Conservation (phyloP, 2,888 invertebrate genomes). For the Thymelicus acteon region DNA sequence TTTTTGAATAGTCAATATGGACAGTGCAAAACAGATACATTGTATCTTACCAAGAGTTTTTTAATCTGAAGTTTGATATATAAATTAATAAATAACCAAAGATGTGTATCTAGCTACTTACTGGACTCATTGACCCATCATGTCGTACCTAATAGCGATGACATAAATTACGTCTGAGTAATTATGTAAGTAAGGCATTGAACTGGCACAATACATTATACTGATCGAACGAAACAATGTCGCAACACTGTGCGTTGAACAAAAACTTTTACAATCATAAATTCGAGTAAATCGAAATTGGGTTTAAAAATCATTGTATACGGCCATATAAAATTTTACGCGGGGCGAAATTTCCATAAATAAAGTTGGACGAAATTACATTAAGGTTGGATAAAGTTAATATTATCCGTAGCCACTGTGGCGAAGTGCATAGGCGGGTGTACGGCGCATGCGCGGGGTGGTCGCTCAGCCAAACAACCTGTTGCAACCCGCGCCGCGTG, state of each 20-base stretch:
- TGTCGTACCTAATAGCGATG: not conserved
- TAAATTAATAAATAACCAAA: too few relatives aligned
- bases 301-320: conserved; percentile 28
- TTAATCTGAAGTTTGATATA: too few relatives aligned
- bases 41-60: too few relatives aligned
- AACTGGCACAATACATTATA: conserved; percentile 1
- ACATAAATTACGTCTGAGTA: not conserved
- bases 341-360: conserved; percentile 30
- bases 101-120: too few relatives aligned
- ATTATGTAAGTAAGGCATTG: not conserved
- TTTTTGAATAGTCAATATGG: too few relatives aligned
- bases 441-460: conserved; percentile 67
- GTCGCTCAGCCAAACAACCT: conserved; percentile 77
- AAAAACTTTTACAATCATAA: conserved; percentile 22
- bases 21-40: too few relatives aligned
- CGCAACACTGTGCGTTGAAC: not conserved
- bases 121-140: not conserved
- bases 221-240: conserved; percentile 26
- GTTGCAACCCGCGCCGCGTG: conserved; percentile 81
- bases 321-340: conserved; percentile 20
- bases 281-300: conserved; percentile 26
- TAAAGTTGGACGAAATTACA: conserved; percentile 34
- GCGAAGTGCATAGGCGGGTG: conserved; percentile 61
- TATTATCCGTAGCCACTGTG: conserved; percentile 59
- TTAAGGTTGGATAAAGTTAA: conserved; percentile 34